phyloP scores from a whole-genome alignment of 2,888 invertebrate genomes.

The Molanna angustata region DNA sequence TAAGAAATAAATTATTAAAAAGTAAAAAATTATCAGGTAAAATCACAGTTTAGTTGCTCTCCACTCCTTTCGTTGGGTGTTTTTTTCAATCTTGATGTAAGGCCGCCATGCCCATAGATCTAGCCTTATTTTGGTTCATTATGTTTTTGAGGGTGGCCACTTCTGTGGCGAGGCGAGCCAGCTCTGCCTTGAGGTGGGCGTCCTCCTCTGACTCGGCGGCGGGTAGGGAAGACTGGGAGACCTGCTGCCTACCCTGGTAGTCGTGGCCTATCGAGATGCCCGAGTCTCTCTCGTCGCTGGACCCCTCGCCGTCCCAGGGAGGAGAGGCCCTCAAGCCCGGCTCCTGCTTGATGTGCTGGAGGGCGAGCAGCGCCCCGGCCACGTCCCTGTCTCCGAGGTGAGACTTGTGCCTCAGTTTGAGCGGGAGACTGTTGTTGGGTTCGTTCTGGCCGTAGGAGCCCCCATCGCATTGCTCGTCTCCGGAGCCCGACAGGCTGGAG shows the following conservation, averaged over 20 bases:
- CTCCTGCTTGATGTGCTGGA: conserved; percentile 85
- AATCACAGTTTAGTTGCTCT: conserved; percentile 23
- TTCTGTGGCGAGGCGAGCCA: conserved; percentile 86
- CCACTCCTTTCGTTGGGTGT: conserved; percentile 1
- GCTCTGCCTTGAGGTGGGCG: conserved; percentile 77
- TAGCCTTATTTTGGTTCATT: conserved; percentile 64
- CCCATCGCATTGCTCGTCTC: conserved; percentile 46
- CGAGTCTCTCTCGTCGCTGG: conserved; percentile 86
- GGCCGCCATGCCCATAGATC: conserved; percentile 35
- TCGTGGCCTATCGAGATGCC: conserved; percentile 81
- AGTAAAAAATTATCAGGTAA: conserved; percentile 18
- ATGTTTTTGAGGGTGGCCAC: conserved; percentile 85
- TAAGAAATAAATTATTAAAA: conserved; percentile 18
- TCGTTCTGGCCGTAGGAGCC: conserved; percentile 52
- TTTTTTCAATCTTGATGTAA: conserved; percentile 79
- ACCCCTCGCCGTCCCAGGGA: conserved; percentile 86
- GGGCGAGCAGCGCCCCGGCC: conserved; percentile 76
- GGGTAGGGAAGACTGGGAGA: conserved; percentile 33
- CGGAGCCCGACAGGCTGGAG: conserved; percentile 68
- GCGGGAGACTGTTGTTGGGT: conserved; percentile 77
- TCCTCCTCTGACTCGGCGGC: conserved; percentile 58
- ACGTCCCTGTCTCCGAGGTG: conserved; percentile 87
- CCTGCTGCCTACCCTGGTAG: conserved; percentile 46
- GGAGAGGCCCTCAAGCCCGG: conserved; percentile 76
- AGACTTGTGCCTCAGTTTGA: conserved; percentile 89